A percentile compares a stretch with the other conserved stretches of the same genome.
These are phyloP conservation scores for Parascotia fuliginaria DNA, from an alignment of 2,888 invertebrate species.

Conservation along the genomic window DNA sequence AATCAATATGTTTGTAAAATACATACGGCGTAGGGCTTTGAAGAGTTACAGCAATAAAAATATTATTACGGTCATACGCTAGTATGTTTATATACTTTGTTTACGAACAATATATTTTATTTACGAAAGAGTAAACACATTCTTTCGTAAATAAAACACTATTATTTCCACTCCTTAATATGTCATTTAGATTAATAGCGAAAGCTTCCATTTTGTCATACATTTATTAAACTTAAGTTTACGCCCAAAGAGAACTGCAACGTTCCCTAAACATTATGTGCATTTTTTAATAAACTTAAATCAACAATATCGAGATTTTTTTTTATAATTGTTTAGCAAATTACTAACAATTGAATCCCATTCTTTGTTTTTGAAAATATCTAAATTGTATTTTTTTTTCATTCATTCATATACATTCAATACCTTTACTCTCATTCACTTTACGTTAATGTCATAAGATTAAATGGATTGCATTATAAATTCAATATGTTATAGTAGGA, in stretches of 20 bases:
- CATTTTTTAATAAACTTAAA: conserved; percentile 49
- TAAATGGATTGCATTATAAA: too few relatives aligned
- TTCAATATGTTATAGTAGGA: too few relatives aligned
- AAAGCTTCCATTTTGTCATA: conserved; percentile 35
- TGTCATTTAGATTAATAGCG: conserved; percentile 25
- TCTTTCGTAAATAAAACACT: not conserved
- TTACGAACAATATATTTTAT: too few relatives aligned
- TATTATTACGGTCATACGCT: too few relatives aligned
- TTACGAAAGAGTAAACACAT: not conserved
- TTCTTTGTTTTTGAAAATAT: not conserved
- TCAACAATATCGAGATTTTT: conserved; percentile 29
- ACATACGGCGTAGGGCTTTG: too few relatives aligned
- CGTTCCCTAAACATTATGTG: conserved; percentile 53
- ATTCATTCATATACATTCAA: too few relatives aligned
- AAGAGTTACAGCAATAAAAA: too few relatives aligned
- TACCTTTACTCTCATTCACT: too few relatives aligned
- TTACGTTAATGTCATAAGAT: too few relatives aligned
- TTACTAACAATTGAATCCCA: conserved; percentile 5
- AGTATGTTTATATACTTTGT: too few relatives aligned
- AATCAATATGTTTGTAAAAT: too few relatives aligned
- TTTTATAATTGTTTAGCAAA: conserved; percentile 18
- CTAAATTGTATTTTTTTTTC: not conserved
- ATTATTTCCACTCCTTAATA: conserved; percentile 16
- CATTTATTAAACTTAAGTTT: conserved; percentile 34
- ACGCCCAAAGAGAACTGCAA: conserved; percentile 39